Percentiles rank a stretch among this genome's conserved stretches.
These are phyloP conservation scores for Mustela nigripes DNA, from an alignment of 2,113 vertebrate species.

Conservation along the genomic window DNA sequence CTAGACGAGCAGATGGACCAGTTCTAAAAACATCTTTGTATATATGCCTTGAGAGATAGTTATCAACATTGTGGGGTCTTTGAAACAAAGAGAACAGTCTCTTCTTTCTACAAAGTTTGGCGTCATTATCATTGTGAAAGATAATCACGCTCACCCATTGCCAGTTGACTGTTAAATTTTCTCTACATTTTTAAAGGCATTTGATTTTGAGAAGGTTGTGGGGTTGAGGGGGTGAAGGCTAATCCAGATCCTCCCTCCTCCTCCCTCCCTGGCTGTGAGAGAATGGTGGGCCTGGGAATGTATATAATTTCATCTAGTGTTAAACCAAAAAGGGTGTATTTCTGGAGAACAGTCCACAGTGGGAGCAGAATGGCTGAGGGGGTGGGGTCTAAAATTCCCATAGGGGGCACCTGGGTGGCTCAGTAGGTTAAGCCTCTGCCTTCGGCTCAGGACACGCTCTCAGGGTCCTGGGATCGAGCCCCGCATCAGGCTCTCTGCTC, in stretches of 20 bases:
- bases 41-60: constrained; percentile 66
- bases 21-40: constrained; percentile 52
- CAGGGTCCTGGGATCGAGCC: too few species aligned
- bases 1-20: constrained; percentile 77
- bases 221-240: neutral
- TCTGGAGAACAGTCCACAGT: constrained; percentile 50
- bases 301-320: constrained; percentile 40
- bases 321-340: constrained; percentile 51
- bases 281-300: constrained; percentile 57
- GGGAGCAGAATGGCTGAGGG: neutral
- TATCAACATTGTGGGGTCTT: constrained; percentile 53
- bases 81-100: constrained; percentile 76
- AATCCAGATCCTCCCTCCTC: neutral
- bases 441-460: too few species aligned
- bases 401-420: neutral
- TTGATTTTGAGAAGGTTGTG: constrained; percentile 51
- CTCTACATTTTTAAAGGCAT: constrained; percentile 64
- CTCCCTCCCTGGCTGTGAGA: constrained; percentile 71
- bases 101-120: constrained; percentile 69
- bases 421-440: too few species aligned
- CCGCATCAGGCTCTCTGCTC: too few species aligned
- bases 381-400: neutral
- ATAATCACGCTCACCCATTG: neutral
- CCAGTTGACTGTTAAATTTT: constrained; percentile 47
- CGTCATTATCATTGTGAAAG: constrained; percentile 76